Evolutionary conservation across 2,113 vertebrate species (phyloP), one percentile per base, ranked within the genome.

Genomic region (Butorides virescens): DNA sequence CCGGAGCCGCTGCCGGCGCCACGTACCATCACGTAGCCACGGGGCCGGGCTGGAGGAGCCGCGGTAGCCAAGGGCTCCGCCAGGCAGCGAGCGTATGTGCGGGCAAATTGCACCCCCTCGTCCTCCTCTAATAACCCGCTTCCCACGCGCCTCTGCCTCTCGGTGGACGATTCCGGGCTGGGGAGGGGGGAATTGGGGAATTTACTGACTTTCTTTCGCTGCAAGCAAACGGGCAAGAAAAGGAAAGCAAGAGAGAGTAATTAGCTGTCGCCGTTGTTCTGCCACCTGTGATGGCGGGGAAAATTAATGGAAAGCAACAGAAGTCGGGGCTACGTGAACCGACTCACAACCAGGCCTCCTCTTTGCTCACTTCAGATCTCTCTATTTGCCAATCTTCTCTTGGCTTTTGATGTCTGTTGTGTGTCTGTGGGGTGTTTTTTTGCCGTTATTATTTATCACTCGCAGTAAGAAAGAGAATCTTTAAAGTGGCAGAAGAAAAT

Each of bases 401-500:
- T 62, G 93, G 58, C 87, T 95, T 97, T 97, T 98, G 95, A 97
- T 97, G 96, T 97, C 94, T 95, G 95, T 81, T 86, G 79, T 95
- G 92, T 96, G 94, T 97, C 94, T 89, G 93, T 82, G 89, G 96
- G 91, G 87, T 93, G 92, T 59, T 93, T 91, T 87, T 85, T 59
- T n/a, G 75, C 88, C 73, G 82, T 94, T 97, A 95, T 95, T 97
- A 97, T 97, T 97, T 96, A 96, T 98, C 92, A 87, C 96, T 76
- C 8, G 7, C 77, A 4, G 94, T 93, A 79, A 95, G 95, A 97
- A 97, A 97, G 88, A 90, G 97, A 97, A 93, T 95, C 93, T 97
- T 97, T 94, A 97, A 97, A 96, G 93, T 74, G 84, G 93, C 87
- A 94, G 94, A 74, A 85, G 95, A 91, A 97, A 95, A 94, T 87